Conservation (phyloP, 2,113 vertebrate genomes). For the Oncorhynchus nerka region DNA sequence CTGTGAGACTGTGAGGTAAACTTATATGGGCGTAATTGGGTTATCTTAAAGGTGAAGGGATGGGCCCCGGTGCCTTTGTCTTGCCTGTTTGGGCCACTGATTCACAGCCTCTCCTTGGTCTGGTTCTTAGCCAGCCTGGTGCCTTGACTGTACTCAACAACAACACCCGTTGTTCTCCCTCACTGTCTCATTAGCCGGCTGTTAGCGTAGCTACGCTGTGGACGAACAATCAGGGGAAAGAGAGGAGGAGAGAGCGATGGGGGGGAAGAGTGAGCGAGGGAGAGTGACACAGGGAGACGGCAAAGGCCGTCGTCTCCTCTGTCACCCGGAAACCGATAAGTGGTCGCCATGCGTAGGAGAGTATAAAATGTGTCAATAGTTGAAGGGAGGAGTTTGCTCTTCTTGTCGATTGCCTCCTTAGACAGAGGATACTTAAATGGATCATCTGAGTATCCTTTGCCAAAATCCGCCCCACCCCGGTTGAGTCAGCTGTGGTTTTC, state of each 20-base stretch:
- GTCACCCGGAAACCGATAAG: no score
- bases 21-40: slow-evolving; percentile 18
- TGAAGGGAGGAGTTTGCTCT: no score
- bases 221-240: background rate
- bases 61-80: slow-evolving; percentile 18
- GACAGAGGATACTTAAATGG: no score
- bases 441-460: no score
- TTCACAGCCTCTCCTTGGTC: background rate
- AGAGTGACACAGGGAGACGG: background rate
- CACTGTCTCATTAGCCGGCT: slow-evolving; percentile 13
- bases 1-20: slow-evolving; percentile 6
- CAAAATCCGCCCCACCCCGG: no score
- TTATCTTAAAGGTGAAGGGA: slow-evolving; percentile 21
- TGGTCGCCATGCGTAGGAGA: no score
- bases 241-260: background rate
- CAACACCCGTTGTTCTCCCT: slow-evolving; percentile 14
- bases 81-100: background rate
- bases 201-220: background rate
- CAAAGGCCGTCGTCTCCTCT: no score
- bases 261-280: background rate
- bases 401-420: no score
- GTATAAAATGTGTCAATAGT: no score
- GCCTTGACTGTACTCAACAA: background rate
- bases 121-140: background rate
- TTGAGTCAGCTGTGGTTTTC: no score